Evolutionary conservation across 1,140 invertebrate genomes (phyloP).

Genomic region (Sogatella furcifera): DNA sequence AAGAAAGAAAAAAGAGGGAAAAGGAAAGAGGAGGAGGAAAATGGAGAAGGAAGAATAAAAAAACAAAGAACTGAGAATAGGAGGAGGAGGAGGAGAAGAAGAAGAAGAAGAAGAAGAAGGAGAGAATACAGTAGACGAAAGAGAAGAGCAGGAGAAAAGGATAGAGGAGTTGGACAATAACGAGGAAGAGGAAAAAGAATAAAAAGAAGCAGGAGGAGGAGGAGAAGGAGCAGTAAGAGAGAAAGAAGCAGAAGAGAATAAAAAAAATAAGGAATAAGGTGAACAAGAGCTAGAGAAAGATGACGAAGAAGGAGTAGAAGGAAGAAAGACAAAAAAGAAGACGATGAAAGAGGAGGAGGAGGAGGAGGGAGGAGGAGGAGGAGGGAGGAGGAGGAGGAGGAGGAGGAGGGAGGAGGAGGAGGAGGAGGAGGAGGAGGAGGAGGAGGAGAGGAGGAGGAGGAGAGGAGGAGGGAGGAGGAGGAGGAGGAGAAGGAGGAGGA

Average conservation of each 20-base stretch:
- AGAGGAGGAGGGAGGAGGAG: no score
- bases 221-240: neutral
- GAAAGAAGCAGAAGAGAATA: neutral
- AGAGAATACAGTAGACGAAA: neutral
- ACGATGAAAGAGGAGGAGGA: no score
- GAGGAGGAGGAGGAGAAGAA: neutral
- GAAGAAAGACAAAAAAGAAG: neutral
- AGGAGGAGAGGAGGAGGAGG: neutral
- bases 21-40: no score
- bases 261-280: neutral
- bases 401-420: neutral
- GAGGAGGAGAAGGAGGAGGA: no score
- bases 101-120: neutral
- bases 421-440: neutral
- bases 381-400: neutral
- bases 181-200: no score
- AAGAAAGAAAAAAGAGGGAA: no score
- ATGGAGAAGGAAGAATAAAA: no score
- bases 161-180: no score
- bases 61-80: no score
- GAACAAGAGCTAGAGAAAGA: no score
- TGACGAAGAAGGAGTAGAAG: neutral
- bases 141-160: no score
- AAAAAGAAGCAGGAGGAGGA: conserved; percentile 1
- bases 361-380: no score